Evolutionary conservation across 2,113 vertebrate species (phyloP).

Genomic region (Natator depressus): DNA sequence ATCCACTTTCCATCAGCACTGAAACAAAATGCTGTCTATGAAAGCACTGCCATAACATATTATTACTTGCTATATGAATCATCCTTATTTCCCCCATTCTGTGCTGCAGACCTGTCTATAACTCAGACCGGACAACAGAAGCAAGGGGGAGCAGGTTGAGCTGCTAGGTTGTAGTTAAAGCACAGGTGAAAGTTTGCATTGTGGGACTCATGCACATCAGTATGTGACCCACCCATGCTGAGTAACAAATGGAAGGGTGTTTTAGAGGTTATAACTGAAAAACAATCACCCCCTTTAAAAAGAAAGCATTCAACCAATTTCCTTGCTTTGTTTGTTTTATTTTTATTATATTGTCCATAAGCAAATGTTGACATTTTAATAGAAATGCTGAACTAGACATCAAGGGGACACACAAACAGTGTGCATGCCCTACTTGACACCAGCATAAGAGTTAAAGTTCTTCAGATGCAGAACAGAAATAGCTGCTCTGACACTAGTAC

Average conservation of each 20-base stretch:
- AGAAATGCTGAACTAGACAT: background rate
- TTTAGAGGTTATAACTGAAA: background rate
- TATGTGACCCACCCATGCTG: background rate
- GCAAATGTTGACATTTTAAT: background rate
- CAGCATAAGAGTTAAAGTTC: background rate
- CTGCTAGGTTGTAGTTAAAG: background rate
- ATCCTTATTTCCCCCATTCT: background rate
- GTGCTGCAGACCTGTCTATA: background rate
- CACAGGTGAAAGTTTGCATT: background rate
- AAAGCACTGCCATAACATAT: background rate
- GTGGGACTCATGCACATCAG: background rate
- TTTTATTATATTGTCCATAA: background rate
- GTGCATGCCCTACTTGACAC: background rate
- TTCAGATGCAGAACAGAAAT: background rate
- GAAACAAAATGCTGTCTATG: background rate
- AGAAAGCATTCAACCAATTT: background rate
- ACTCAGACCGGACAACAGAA: background rate
- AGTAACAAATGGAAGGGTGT: background rate
- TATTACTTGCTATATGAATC: background rate
- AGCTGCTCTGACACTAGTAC: background rate
- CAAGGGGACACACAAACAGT: rapidly evolving
- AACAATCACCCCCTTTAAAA: background rate
- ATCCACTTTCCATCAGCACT: background rate
- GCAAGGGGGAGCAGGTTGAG: background rate
- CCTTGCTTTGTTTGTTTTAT: background rate